Evolutionary conservation across 2,888 invertebrate species (phyloP).

Genomic region (Megalurothrips usitatus): DNA sequence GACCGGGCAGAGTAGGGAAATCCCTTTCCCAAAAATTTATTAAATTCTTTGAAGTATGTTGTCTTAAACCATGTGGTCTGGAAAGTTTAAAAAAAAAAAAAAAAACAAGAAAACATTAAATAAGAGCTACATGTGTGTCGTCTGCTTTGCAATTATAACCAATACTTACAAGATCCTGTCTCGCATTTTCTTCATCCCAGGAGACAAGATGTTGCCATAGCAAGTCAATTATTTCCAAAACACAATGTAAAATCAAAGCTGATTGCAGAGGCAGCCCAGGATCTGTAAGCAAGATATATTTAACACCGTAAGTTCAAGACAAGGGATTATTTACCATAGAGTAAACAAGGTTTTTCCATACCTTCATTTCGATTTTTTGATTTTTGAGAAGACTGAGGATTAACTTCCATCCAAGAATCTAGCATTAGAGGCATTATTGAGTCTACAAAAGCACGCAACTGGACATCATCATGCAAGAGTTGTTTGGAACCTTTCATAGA

Average conservation of each 20-base stretch:
- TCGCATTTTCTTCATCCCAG: neutral
- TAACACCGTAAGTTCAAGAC: neutral
- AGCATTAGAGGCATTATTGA: conserved; percentile 70
- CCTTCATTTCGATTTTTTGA: neutral
- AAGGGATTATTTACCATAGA: neutral
- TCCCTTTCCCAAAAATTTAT: neutral
- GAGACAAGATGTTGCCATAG: neutral
- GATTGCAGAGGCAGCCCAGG: neutral
- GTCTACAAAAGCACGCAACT: conserved; percentile 58
- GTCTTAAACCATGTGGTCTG: neutral
- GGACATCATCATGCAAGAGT: neutral
- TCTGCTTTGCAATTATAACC: neutral
- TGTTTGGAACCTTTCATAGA: neutral
- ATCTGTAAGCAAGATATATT: neutral
- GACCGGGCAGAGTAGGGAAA: neutral
- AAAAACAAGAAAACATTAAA: neutral
- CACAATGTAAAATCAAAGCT: neutral
- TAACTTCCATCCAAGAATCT: conserved; percentile 80
- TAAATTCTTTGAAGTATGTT: neutral
- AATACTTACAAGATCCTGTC: neutral
- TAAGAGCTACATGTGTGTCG: neutral
- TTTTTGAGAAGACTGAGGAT: conserved; percentile 46
- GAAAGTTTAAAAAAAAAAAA: too few species aligned
- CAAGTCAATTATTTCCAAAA: conserved; percentile 6
- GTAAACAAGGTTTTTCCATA: neutral